Percentiles rank a stretch among this genome's conserved stretches.
Conservation (phyloP, 35 echinoderm and acorn worm genomes). For the Acanthaster planci region DNA sequence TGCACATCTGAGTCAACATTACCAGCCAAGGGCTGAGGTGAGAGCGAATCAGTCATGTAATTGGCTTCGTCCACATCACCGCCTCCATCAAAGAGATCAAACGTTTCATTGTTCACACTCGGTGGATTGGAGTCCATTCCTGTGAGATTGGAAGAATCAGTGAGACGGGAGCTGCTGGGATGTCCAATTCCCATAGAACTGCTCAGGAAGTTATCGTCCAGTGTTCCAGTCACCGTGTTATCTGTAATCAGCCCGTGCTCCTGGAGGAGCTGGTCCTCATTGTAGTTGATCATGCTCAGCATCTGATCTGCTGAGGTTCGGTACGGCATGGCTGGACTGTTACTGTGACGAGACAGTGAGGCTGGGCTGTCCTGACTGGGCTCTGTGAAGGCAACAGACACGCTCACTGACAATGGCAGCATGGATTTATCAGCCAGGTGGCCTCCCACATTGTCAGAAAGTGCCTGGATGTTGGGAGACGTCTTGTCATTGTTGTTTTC, state of each 20-base stretch:
- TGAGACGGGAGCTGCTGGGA: slow-evolving; percentile 45
- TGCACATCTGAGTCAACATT: slow-evolving; percentile 24
- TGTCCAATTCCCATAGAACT: slow-evolving; percentile 48
- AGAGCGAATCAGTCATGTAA: slow-evolving; percentile 76
- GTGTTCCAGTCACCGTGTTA: slow-evolving; percentile 56
- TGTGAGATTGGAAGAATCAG: slow-evolving; percentile 63
- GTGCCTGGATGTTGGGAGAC: slow-evolving; percentile 49
- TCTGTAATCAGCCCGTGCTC: slow-evolving; percentile 68
- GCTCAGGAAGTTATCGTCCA: slow-evolving; percentile 83
- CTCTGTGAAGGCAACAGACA: slow-evolving; percentile 71
- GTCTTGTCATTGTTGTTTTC: slow-evolving; percentile 85
- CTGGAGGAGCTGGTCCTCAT: slow-evolving; percentile 75
- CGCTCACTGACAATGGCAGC: slow-evolving; percentile 75
- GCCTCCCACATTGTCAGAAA: slow-evolving; percentile 53
- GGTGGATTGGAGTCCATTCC: slow-evolving; percentile 75
- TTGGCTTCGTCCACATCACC: slow-evolving; percentile 82
- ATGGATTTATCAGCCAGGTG: slow-evolving; percentile 47
- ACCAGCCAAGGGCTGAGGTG: slow-evolving; percentile 55
- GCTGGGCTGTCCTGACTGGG: slow-evolving; percentile 69
- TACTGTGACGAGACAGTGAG: slow-evolving; percentile 70
- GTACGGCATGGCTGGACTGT: slow-evolving; percentile 72
- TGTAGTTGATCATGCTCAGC: slow-evolving; percentile 90
- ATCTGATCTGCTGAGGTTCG: slow-evolving; percentile 68
- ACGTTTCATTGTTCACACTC: slow-evolving; percentile 84
- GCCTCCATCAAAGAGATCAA: slow-evolving; percentile 76